These are phyloP conservation scores for Pelmatolapia mariae DNA, from an alignment of 2,113 vertebrate genomes.

Conservation along the genomic window DNA sequence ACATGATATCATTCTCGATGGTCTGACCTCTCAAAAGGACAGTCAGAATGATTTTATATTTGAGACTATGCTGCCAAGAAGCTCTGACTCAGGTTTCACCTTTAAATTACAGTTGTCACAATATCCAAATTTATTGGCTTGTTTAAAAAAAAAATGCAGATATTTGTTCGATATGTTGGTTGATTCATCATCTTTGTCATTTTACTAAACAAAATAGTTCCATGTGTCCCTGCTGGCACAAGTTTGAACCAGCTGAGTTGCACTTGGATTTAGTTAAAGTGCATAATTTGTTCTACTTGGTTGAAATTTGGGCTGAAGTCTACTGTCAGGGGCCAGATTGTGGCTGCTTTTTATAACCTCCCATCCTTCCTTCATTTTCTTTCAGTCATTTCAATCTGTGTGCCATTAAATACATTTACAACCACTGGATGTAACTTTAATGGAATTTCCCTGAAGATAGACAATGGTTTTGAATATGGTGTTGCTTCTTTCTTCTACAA, in stretches of 20 bases:
- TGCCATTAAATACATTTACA: background rate
- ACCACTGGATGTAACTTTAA: background rate
- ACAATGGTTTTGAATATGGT: background rate
- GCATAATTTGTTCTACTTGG: background rate
- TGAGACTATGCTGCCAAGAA: background rate
- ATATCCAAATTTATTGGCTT: background rate
- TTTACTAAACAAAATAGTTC: background rate
- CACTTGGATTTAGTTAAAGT: background rate
- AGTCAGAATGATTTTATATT: background rate
- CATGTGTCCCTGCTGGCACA: background rate
- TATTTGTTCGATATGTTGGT: background rate
- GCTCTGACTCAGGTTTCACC: background rate
- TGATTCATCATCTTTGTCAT: background rate
- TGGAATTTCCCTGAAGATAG: background rate
- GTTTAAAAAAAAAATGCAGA: background rate
- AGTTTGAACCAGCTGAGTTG: background rate
- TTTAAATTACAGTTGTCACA: background rate
- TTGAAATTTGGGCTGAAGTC: background rate
- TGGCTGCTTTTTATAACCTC: background rate
- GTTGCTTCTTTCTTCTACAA: background rate
- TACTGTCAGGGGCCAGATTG: background rate
- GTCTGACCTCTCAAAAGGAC: background rate
- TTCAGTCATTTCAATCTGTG: background rate
- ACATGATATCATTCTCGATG: conserved; percentile 16
- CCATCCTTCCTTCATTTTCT: background rate